A percentile compares a stretch with the other conserved stretches of the same genome.
Conservation (phyloP, 2,113 vertebrate genomes). For the Grus americana region DNA sequence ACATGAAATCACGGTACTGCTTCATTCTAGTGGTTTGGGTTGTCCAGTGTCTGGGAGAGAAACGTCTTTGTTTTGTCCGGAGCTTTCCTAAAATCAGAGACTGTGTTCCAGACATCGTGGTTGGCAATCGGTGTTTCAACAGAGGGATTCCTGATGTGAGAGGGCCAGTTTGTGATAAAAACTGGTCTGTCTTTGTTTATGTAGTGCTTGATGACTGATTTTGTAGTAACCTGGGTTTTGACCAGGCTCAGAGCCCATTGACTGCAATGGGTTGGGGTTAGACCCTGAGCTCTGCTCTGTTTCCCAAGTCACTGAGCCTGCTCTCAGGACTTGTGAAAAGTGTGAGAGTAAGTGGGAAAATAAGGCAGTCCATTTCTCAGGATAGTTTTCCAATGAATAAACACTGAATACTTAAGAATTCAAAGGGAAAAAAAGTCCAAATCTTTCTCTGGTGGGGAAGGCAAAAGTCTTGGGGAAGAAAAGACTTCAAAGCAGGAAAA, state of each 20-base stretch:
- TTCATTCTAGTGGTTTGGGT: constrained; percentile 9
- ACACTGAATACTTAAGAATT: neutral
- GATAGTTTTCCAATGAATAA: neutral
- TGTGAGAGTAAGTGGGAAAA: neutral
- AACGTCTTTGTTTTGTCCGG: neutral
- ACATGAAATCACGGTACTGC: neutral
- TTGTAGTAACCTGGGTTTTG: neutral
- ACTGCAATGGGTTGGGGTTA: neutral
- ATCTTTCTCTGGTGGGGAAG: neutral
- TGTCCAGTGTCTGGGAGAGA: neutral
- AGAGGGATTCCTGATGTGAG: neutral
- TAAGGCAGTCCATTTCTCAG: neutral
- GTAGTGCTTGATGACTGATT: neutral
- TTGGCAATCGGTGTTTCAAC: neutral
- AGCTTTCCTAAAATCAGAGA: constrained; percentile 14
- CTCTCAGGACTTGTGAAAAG: neutral
- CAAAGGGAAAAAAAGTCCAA: neutral
- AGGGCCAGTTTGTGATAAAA: neutral
- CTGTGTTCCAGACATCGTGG: neutral
- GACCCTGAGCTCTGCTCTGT: neutral
- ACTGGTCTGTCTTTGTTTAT: neutral
- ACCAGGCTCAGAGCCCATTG: neutral
- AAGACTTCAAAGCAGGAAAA: neutral
- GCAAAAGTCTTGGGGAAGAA: neutral
- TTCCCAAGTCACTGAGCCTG: neutral